Percentiles rank a stretch among this genome's conserved stretches.
phyloP scores from a whole-genome alignment of 35 echinoderm and acorn worm species.

The Nesometra sesokonis region DNA sequence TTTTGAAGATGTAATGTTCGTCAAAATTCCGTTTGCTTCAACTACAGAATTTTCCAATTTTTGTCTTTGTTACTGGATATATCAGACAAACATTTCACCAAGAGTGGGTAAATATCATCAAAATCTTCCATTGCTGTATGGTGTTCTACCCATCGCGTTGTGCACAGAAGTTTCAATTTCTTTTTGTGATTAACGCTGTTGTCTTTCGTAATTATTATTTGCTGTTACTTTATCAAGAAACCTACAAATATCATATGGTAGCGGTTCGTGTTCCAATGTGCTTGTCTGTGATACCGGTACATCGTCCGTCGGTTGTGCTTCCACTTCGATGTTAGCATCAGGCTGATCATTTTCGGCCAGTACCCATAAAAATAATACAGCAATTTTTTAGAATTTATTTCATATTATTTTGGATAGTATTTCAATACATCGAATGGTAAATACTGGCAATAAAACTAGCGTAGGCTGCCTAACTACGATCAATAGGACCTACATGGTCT shows the following conservation, averaged over 20 bases:
- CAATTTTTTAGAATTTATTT: no score
- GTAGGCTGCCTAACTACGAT: no score
- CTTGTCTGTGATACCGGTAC: background rate
- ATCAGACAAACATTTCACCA: background rate
- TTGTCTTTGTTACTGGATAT: conserved; percentile 1
- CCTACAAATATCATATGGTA: no score
- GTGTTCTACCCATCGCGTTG: conserved; percentile 57
- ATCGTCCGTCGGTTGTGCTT: no score
- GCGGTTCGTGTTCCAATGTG: background rate
- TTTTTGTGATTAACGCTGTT: background rate
- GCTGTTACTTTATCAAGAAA: no score
- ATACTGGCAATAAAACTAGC: no score
- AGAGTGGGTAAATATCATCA: background rate
- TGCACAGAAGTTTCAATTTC: conserved; percentile 22
- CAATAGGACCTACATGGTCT: no score
- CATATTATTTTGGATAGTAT: no score
- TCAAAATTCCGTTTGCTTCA: conserved; percentile 1
- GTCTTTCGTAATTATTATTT: background rate
- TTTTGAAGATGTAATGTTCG: background rate
- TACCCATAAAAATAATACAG: no score
- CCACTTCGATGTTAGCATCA: no score
- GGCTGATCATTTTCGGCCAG: no score
- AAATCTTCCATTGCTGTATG: conserved; percentile 34
- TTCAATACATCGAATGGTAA: no score
- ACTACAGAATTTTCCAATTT: conserved; percentile 9